Conservation (phyloP, 2,888 invertebrate species). For the Tipula helvola region DNA sequence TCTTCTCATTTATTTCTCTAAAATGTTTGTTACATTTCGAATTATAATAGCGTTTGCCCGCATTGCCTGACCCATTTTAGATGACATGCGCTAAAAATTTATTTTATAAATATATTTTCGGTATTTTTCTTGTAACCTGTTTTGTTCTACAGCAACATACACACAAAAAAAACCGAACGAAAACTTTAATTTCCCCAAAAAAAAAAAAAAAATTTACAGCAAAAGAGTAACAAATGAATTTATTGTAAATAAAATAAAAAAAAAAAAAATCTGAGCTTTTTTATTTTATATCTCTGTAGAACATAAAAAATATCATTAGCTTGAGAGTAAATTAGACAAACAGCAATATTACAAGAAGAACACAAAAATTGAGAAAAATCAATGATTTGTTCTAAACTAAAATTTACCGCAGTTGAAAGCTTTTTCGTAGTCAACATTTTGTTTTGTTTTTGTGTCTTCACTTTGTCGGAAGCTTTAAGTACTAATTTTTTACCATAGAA, state of each 20-base stretch:
- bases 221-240: neutral
- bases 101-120: neutral
- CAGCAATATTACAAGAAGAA: neutral
- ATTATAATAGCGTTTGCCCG: conserved; percentile 9
- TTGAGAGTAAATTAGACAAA: neutral
- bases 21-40: neutral
- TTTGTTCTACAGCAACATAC: neutral
- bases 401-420: neutral
- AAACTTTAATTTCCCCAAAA: neutral
- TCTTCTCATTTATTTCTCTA: neutral
- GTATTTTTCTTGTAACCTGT: neutral
- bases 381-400: neutral
- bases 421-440: neutral
- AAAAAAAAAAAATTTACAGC: neutral
- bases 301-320: neutral
- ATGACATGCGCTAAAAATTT: conserved; percentile 8
- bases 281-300: neutral
- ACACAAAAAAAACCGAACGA: neutral
- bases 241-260: neutral
- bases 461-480: too few relatives aligned
- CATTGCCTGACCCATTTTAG: conserved; percentile 11
- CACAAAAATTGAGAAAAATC: neutral
- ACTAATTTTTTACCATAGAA: too few relatives aligned
- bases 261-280: neutral
- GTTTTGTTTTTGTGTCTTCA: too few relatives aligned